These are phyloP conservation scores for Biston betularia DNA, from an alignment of 2,888 invertebrate genomes.

Conservation along the genomic window DNA sequence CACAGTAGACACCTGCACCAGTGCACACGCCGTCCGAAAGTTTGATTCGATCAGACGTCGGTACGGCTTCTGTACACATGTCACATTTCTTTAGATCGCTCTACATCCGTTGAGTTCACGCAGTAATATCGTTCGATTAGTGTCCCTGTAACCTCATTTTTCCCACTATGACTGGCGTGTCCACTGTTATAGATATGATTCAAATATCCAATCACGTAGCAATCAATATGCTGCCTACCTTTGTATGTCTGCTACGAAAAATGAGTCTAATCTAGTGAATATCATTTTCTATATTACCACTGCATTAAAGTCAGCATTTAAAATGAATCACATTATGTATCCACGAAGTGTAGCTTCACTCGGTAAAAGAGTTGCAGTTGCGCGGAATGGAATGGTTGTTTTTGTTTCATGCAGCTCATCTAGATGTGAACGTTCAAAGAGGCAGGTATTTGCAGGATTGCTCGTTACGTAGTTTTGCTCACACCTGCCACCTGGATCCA, in stretches of 20 bases:
- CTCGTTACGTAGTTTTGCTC: neutral
- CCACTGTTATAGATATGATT: constrained; percentile 7
- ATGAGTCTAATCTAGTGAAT: too few relatives aligned
- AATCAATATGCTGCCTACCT: neutral
- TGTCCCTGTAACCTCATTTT: constrained; percentile 13
- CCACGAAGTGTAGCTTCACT: too few relatives aligned
- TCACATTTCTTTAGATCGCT: constrained; percentile 11
- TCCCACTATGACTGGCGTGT: neutral
- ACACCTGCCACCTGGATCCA: neutral
- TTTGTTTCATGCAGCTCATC: constrained; percentile 43
- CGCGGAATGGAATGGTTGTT: constrained; percentile 32
- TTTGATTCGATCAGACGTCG: constrained; percentile 27
- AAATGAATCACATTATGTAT: too few relatives aligned
- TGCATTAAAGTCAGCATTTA: too few relatives aligned
- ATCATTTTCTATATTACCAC: too few relatives aligned
- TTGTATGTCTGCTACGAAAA: too few relatives aligned
- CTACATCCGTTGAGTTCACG: constrained; percentile 20
- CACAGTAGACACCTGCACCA: constrained; percentile 23
- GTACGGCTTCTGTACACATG: constrained; percentile 15
- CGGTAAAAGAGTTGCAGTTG: neutral
- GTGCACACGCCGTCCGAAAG: constrained; percentile 30
- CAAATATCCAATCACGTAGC: neutral
- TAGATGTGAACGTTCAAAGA: constrained; percentile 42
- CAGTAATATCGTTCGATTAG: constrained; percentile 2
- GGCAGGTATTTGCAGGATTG: constrained; percentile 32